Conservation (phyloP, 1,140 invertebrate species). For the Helicoverpa armigera region DNA sequence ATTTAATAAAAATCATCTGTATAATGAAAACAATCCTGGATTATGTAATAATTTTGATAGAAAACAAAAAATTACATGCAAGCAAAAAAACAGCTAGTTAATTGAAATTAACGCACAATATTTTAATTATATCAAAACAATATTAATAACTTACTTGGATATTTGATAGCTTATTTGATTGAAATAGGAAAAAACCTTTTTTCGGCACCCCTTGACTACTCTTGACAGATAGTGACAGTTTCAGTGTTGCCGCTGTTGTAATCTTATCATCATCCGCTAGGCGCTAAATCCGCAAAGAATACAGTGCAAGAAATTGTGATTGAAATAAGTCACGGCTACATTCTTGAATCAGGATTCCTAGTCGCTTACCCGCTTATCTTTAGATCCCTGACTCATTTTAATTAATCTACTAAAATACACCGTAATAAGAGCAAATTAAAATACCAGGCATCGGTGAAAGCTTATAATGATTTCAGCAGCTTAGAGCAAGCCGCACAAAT, state of each 20-base stretch:
- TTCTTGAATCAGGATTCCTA: no score
- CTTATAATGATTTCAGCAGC: no score
- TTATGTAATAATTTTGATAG: constrained; percentile 68
- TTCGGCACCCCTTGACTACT: constrained; percentile 44
- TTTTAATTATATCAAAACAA: neutral
- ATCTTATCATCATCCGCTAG: neutral
- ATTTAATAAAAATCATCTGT: neutral
- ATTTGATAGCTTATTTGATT: neutral
- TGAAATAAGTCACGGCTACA: no score
- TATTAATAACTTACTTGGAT: constrained; percentile 24
- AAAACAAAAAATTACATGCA: neutral
- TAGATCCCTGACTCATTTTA: no score
- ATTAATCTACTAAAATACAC: no score
- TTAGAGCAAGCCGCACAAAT: no score
- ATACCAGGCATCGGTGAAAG: no score
- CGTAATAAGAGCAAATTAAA: no score
- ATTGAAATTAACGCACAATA: neutral
- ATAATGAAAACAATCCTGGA: constrained; percentile 57
- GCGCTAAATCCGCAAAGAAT: no score
- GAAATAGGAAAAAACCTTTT: constrained; percentile 9
- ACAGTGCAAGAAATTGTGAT: no score
- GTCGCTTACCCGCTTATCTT: no score
- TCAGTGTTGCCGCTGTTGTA: neutral
- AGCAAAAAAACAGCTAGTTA: neutral
- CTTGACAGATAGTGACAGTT: constrained; percentile 35